These are phyloP conservation scores for Proteles cristata DNA, from an alignment of 2,113 vertebrate species.

Conservation along the genomic window DNA sequence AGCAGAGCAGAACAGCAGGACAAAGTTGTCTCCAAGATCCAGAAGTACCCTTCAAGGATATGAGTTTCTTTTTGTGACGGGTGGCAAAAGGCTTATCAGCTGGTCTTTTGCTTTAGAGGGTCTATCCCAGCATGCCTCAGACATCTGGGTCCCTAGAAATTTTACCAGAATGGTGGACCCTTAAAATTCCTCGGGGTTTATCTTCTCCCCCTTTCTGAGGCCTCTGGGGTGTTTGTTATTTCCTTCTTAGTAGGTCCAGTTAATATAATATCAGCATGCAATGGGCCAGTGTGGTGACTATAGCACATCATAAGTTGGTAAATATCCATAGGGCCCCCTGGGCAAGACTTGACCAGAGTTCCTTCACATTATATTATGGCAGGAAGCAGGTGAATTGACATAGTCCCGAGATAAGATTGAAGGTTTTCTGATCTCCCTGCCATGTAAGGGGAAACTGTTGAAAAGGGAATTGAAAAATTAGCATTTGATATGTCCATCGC, in stretches of 20 bases:
- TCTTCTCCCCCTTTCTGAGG: not conserved
- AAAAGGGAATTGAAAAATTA: not conserved
- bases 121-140: not conserved
- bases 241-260: not conserved
- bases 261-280: not conserved
- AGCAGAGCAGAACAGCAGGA: not conserved
- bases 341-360: not conserved
- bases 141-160: not conserved
- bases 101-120: not conserved
- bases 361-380: no score
- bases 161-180: not conserved
- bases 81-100: not conserved
- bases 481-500: not conserved
- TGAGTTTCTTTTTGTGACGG: not conserved
- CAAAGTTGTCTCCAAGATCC: not conserved
- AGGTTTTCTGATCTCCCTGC: not conserved
- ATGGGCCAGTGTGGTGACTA: not conserved
- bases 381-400: not conserved
- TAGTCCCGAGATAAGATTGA: no score
- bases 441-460: not conserved
- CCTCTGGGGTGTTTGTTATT: no score
- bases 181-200: no score
- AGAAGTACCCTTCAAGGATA: not conserved
- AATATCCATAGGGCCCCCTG: not conserved
- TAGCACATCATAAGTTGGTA: no score